A percentile compares a stretch with the other conserved stretches of the same genome.
phyloP scores from a whole-genome alignment of 1,140 invertebrate genomes.

The Papilio polytes region DNA sequence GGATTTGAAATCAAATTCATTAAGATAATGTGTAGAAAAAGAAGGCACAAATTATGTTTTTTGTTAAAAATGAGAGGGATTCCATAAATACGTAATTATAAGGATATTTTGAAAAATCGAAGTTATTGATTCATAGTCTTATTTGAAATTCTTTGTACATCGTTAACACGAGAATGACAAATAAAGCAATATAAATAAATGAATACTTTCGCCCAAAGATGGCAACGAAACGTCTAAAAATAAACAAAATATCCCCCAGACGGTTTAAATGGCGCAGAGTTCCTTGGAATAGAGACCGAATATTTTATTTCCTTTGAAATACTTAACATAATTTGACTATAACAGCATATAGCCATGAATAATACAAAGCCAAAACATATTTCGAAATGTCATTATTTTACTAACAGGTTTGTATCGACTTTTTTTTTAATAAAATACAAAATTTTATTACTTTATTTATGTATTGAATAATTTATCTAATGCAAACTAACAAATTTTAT shows the following conservation, averaged over 20 bases:
- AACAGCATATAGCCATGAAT: not conserved
- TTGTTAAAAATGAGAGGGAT: too few species aligned
- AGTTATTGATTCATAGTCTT: not conserved
- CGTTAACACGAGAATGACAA: not conserved
- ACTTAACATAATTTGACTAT: not conserved
- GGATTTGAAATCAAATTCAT: not conserved
- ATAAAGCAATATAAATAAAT: not conserved
- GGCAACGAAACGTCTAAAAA: slow-evolving; percentile 11
- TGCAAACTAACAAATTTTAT: not conserved
- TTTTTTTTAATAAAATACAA: not conserved
- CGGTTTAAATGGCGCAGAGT: slow-evolving; percentile 12
- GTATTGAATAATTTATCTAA: not conserved
- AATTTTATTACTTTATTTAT: not conserved
- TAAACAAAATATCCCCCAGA: slow-evolving; percentile 31
- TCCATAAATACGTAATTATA: too few species aligned
- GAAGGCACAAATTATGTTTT: too few species aligned
- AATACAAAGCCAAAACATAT: slow-evolving; percentile 6
- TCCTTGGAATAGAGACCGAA: slow-evolving; percentile 35
- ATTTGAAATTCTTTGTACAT: not conserved
- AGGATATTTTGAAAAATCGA: not conserved
- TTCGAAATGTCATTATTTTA: slow-evolving; percentile 17
- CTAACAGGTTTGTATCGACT: not conserved
- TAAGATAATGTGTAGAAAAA: not conserved
- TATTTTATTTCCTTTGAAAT: slow-evolving; percentile 37
- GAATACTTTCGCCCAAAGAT: slow-evolving; percentile 22